Evolutionary conservation across 2,797 vertebrate species (phyloP).

Genomic region (Pangasius macronema): DNA sequence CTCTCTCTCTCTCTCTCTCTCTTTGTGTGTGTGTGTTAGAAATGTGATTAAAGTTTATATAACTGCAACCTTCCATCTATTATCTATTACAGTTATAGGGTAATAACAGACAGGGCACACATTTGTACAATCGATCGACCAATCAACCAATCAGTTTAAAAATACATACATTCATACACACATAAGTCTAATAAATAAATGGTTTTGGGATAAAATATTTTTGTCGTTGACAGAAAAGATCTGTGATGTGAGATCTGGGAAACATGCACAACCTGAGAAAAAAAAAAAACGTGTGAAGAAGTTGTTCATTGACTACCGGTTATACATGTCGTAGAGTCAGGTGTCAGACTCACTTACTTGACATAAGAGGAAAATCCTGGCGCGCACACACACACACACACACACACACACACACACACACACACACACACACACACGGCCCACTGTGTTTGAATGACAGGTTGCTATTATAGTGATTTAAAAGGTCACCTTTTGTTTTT

Average conservation of each 20-base stretch:
- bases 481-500: slow-evolving; percentile 4
- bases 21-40: not conserved
- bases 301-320: no score
- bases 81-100: not conserved
- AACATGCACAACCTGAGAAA: not conserved
- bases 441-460: not conserved
- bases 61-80: not conserved
- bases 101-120: not conserved
- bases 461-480: not conserved
- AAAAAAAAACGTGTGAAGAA: no score
- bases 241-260: not conserved
- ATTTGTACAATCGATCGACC: not conserved
- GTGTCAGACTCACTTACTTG: no score
- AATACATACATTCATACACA: not conserved
- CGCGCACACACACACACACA: not conserved
- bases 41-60: not conserved
- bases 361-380: not conserved
- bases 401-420: not conserved
- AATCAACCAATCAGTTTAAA: not conserved
- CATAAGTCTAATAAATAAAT: not conserved
- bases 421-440: not conserved
- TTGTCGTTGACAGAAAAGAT: not conserved
- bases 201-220: not conserved
- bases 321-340: no score
- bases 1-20: not conserved